phyloP scores from a whole-genome alignment of 2,888 invertebrate genomes.

The Gortyna flavago region DNA sequence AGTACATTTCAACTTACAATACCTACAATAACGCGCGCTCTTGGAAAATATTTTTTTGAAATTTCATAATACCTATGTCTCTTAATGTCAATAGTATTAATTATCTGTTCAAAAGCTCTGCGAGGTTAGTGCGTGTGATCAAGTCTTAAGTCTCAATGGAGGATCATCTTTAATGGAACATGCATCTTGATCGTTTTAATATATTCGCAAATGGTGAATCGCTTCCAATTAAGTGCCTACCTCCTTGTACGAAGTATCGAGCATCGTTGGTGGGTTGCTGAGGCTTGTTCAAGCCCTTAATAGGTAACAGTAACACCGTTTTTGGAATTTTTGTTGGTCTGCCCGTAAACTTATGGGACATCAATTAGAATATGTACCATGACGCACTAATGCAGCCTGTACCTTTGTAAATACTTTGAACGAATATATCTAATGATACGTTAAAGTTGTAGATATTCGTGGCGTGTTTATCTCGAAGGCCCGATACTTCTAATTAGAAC shows the following conservation, averaged over 20 bases:
- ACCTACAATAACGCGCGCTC: not conserved
- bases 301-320: constrained; percentile 65
- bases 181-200: constrained; percentile 56
- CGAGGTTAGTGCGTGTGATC: not conserved
- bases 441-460: constrained; percentile 30
- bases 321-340: constrained; percentile 65
- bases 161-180: constrained; percentile 55
- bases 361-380: constrained; percentile 56
- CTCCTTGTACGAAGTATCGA: constrained; percentile 64
- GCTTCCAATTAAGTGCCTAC: constrained; percentile 63
- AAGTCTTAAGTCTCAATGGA: constrained; percentile 20
- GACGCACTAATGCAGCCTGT: constrained; percentile 36
- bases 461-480: constrained; percentile 13
- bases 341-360: constrained; percentile 53
- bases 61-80: not conserved
- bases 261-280: constrained; percentile 57
- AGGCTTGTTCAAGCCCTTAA: constrained; percentile 64
- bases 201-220: constrained; percentile 67
- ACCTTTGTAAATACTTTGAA: constrained; percentile 41
- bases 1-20: not conserved
- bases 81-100: not conserved
- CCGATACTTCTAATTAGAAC: constrained; percentile 13
- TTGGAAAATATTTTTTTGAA: not conserved
- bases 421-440: constrained; percentile 27
- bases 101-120: not conserved